phyloP scores from a whole-genome alignment of 2,113 vertebrate genomes.

The Spea bombifrons region DNA sequence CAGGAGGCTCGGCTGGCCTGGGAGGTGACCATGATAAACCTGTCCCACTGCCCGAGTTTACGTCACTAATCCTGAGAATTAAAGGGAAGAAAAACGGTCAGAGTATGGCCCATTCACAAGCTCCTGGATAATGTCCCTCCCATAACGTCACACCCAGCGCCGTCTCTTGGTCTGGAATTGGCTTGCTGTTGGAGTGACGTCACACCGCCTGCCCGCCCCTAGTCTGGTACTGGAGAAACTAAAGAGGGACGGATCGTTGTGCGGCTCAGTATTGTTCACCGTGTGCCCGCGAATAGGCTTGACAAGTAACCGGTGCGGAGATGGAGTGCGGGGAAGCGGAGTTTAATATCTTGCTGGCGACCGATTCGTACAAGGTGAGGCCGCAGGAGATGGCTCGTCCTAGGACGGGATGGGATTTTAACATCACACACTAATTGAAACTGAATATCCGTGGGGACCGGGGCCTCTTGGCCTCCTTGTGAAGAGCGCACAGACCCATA shows the following conservation, averaged over 20 bases:
- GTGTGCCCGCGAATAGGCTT: constrained; percentile 51
- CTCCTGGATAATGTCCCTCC: constrained; percentile 13
- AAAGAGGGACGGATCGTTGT: constrained; percentile 26
- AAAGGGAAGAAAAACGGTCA: not conserved
- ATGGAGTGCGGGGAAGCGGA: constrained; percentile 81
- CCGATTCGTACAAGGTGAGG: constrained; percentile 92
- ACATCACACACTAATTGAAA: too few species aligned
- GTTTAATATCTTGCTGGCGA: constrained; percentile 87
- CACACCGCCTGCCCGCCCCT: constrained; percentile 40
- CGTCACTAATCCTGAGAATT: constrained; percentile 3
- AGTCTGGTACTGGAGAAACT: constrained; percentile 36
- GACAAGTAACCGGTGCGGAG: constrained; percentile 57
- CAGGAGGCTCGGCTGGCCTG: not conserved
- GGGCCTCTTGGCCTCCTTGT: not conserved
- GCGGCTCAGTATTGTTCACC: constrained; percentile 40
- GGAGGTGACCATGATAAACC: not conserved
- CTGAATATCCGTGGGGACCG: not conserved
- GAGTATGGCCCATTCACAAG: constrained; percentile 2
- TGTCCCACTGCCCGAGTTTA: constrained; percentile 6
- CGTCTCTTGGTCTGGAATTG: constrained; percentile 39
- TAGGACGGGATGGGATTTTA: too few species aligned
- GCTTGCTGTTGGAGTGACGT: not conserved
- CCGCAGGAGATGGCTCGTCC: not conserved
- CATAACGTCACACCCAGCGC: constrained; percentile 37
- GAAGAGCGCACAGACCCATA: not conserved